Evolutionary conservation across 2,797 vertebrate genomes (phyloP).

Genomic region (Chelidonichthys spinosus): DNA sequence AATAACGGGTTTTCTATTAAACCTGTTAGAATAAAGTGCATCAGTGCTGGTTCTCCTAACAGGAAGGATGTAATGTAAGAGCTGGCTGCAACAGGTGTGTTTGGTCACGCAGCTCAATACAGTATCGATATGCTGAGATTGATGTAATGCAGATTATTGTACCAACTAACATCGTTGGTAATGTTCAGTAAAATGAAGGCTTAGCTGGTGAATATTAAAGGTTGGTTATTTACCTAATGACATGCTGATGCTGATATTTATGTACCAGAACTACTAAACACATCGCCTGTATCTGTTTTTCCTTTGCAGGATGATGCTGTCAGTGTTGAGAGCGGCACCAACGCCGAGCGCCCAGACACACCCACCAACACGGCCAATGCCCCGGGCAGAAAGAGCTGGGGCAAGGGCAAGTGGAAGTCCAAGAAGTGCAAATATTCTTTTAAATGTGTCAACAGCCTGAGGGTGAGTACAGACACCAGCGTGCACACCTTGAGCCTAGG

Average conservation of each 20-base stretch:
- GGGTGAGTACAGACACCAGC: slow-evolving; percentile 82
- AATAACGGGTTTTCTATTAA: neutral
- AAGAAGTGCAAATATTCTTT: slow-evolving; percentile 99
- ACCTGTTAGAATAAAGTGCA: too few species aligned
- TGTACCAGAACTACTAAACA: neutral
- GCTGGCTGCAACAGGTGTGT: neutral
- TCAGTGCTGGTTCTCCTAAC: too few species aligned
- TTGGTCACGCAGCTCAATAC: neutral
- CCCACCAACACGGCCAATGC: slow-evolving; percentile 97
- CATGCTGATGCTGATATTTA: neutral
- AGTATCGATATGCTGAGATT: too few species aligned
- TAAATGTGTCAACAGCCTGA: slow-evolving; percentile 97
- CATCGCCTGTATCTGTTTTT: neutral
- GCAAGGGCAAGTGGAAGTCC: slow-evolving; percentile 99
- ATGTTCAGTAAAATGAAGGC: too few species aligned
- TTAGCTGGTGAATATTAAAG: neutral
- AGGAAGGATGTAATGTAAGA: neutral
- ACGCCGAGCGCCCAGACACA: slow-evolving; percentile 94
- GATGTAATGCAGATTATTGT: neutral
- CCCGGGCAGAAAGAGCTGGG: slow-evolving; percentile 96
- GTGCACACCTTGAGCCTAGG: neutral
- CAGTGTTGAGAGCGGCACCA: slow-evolving; percentile 96
- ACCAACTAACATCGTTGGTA: too few species aligned
- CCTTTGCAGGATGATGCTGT: slow-evolving; percentile 92
- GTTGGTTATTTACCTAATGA: too few species aligned